Conservation (phyloP, 2,113 vertebrate species). For the Rhea pennata region DNA sequence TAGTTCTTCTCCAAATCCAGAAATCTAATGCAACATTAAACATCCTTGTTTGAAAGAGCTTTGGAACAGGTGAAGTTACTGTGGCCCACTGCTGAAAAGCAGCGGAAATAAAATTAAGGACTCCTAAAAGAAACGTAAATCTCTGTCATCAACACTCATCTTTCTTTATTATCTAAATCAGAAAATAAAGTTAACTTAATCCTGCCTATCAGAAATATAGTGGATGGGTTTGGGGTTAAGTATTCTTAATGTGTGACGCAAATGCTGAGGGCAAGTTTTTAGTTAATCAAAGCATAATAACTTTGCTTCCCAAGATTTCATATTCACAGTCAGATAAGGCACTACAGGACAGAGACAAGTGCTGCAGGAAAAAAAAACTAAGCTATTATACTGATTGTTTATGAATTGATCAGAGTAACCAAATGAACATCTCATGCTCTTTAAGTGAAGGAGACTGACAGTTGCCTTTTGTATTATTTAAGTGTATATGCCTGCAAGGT, state of each 20-base stretch:
- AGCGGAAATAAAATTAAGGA: neutral
- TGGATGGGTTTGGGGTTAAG: neutral
- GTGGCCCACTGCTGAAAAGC: neutral
- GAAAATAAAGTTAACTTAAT: neutral
- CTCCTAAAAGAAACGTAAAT: neutral
- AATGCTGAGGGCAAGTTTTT: neutral
- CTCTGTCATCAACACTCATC: neutral
- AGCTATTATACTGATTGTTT: conserved; percentile 5
- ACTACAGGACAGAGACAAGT: neutral
- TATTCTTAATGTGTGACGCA: conserved; percentile 10
- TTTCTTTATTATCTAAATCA: neutral
- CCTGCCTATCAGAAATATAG: neutral
- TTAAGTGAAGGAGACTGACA: neutral
- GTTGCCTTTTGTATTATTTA: neutral
- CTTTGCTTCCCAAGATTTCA: conserved; percentile 19
- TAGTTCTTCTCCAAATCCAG: neutral
- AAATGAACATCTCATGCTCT: neutral
- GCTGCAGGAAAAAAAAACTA: neutral
- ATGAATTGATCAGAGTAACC: neutral
- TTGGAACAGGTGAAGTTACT: neutral
- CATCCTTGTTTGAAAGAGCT: neutral
- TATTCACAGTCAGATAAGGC: neutral
- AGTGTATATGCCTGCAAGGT: neutral
- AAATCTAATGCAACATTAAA: neutral
- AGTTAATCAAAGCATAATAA: conserved; percentile 44